A percentile compares a stretch with the other conserved stretches of the same genome.
phyloP scores from a whole-genome alignment of 2,113 vertebrate species.

The Oreochromis spilurus region DNA sequence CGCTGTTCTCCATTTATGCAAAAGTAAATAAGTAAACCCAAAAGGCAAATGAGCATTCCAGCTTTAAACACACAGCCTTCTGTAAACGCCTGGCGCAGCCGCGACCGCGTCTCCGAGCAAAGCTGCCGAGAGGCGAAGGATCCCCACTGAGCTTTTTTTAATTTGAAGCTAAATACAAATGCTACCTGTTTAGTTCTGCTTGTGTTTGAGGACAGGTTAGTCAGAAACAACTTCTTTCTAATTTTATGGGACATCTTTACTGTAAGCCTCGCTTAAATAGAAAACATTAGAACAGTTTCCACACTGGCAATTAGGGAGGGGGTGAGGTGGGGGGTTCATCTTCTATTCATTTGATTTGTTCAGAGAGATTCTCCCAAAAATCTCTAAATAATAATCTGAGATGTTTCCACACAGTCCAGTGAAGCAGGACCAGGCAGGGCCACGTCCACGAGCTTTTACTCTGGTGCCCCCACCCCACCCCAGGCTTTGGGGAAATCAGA shows the following conservation, averaged over 20 bases:
- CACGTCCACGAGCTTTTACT: not conserved
- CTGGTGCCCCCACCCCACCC: not conserved
- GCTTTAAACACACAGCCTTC: conserved; percentile 74
- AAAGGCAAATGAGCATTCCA: conserved; percentile 73
- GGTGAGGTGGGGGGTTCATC: not conserved
- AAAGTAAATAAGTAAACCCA: conserved; percentile 75
- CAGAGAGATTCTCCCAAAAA: not conserved
- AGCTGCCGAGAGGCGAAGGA: conserved; percentile 22
- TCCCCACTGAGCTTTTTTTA: conserved; percentile 6
- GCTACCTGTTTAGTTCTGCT: conserved; percentile 36
- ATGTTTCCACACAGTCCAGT: not conserved
- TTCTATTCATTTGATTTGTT: not conserved
- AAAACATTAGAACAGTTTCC: not conserved
- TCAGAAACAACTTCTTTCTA: not conserved
- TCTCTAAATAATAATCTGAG: not conserved
- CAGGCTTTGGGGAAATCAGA: not conserved
- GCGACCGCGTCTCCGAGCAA: conserved; percentile 50
- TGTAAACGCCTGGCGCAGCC: conserved; percentile 57
- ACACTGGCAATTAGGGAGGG: not conserved
- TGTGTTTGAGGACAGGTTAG: conserved; percentile 15
- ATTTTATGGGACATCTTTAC: not conserved
- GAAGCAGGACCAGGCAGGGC: not conserved
- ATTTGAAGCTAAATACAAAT: conserved; percentile 47
- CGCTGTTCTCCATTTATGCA: conserved; percentile 72
- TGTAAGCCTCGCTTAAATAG: not conserved